Base-by-base conservation (phyloP, 2,113 vertebrate genomes). In the Trachemys scripta region DNA sequence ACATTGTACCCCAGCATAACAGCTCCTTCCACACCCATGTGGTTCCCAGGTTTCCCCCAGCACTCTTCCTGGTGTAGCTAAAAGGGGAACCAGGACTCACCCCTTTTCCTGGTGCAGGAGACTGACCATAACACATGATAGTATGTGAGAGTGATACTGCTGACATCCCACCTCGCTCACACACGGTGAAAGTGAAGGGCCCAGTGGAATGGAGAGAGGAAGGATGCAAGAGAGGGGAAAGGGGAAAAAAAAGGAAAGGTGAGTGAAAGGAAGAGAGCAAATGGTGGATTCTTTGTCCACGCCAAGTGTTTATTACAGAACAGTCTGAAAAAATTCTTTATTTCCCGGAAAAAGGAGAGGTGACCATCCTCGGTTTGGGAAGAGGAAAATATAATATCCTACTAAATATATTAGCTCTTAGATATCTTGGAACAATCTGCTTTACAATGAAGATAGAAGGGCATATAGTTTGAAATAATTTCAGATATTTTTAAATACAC, bases 201-300 rank as follows among this genome's bases (percentile, higher is more conserved):
- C 42, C 42, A 45, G 5, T 81, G 72, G 84, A 56, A 16, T 82
- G 14, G 80, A 69, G 31, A 19, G 8, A 69, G 35, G 79, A 79
- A 97, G 89, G 57, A 79, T 87, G 87, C 88, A 78, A 92, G 49
- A 88, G 13, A n/a, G 80, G 45, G 53, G 9, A 10, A 17, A 81
- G 90, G 29, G 86, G 84, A 91, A 42, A 2, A 19, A 22, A 22
- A 0, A 5, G 84, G 53, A 17, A 0, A 5, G 80, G 62, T 35
- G 13, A 84, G 82, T 50, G 69, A 91, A 87, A 91, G 42, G 89
- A 6, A 95, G 81, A 81, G 7, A 85, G 1, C 4, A 82, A 25
- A 5, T 3, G 76, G 50, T 78, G 65, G 10, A 87, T 4, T 85
- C 38, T 80, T 88, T 45, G 29, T 35, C 54, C 17, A 25, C 5